Percentiles rank a stretch among this genome's conserved stretches.
Conservation (phyloP, 1,140 invertebrate genomes). For the Tetramorium parvispinum region DNA sequence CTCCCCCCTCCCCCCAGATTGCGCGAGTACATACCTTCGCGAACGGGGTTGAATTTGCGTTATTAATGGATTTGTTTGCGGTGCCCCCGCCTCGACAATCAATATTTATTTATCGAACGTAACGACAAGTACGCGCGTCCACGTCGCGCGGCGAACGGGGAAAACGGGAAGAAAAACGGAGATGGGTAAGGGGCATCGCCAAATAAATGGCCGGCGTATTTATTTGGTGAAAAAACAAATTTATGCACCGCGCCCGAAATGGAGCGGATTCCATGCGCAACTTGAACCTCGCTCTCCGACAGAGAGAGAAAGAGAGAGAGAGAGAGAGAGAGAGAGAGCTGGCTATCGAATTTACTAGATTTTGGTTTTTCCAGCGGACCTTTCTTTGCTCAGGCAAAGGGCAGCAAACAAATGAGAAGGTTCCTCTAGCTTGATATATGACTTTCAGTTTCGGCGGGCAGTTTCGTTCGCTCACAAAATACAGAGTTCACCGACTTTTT, state of each 20-base stretch:
- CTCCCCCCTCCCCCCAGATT: background rate
- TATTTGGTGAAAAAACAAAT: slow-evolving; percentile 80
- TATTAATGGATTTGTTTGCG: slow-evolving; percentile 84
- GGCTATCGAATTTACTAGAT: slow-evolving; percentile 39
- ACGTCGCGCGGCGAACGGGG: slow-evolving; percentile 1
- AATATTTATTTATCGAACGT: slow-evolving; percentile 77
- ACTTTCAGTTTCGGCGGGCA: background rate
- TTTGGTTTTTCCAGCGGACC: background rate
- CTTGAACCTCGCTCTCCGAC: slow-evolving; percentile 8
- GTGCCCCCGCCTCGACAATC: slow-evolving; percentile 74
- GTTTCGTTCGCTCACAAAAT: background rate
- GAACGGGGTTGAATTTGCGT: slow-evolving; percentile 77
- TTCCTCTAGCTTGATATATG: background rate
- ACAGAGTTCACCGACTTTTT: background rate
- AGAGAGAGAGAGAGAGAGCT: slow-evolving; percentile 27
- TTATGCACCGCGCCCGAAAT: slow-evolving; percentile 69
- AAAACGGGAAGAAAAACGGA: background rate
- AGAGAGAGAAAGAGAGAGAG: background rate
- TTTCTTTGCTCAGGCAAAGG: background rate
- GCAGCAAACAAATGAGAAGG: slow-evolving; percentile 1
- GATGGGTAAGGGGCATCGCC: slow-evolving; percentile 39
- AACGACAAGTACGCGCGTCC: slow-evolving; percentile 44
- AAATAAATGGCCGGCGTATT: slow-evolving; percentile 79
- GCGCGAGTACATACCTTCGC: slow-evolving; percentile 57
- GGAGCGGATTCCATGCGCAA: slow-evolving; percentile 18